Evolutionary conservation across 1,140 invertebrate genomes (phyloP).

Genomic region (Heliconius nattereri): DNA sequence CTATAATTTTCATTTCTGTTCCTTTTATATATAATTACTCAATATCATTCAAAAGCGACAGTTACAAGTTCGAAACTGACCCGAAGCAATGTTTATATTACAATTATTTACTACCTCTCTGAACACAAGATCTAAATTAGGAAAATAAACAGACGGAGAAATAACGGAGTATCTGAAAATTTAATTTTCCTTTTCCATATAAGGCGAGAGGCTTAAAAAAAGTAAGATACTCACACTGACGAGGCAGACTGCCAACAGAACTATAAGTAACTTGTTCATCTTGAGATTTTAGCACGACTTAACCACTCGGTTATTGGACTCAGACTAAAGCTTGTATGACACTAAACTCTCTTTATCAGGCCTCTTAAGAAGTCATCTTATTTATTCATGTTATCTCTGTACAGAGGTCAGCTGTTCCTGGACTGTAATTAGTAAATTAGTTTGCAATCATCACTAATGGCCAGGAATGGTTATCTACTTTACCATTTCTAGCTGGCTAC

Average conservation of each 20-base stretch:
- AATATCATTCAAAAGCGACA: too few species aligned
- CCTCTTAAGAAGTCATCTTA: constrained; percentile 28
- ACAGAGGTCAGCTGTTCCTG: constrained; percentile 45
- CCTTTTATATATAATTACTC: too few species aligned
- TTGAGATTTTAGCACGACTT: constrained; percentile 38
- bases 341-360: constrained; percentile 33
- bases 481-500: constrained; percentile 12
- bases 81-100: too few species aligned
- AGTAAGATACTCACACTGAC: constrained; percentile 49
- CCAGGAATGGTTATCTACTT: constrained; percentile 32
- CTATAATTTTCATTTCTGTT: too few species aligned
- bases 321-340: constrained; percentile 26
- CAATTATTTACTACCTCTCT: too few species aligned
- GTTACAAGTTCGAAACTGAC: too few species aligned
- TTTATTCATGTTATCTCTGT: constrained; percentile 47
- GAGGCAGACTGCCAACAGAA: constrained; percentile 55
- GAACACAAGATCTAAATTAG: neutral
- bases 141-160: neutral
- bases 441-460: constrained; percentile 45
- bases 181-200: neutral
- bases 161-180: neutral
- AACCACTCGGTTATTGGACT: constrained; percentile 32
- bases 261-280: constrained; percentile 54
- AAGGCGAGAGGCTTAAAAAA: too few species aligned
- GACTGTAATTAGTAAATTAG: constrained; percentile 51